Percentiles rank a stretch among this genome's conserved stretches.
Evolutionary conservation across 2,888 invertebrate genomes (phyloP).

Genomic region (Rhaphigaster nebulosa): DNA sequence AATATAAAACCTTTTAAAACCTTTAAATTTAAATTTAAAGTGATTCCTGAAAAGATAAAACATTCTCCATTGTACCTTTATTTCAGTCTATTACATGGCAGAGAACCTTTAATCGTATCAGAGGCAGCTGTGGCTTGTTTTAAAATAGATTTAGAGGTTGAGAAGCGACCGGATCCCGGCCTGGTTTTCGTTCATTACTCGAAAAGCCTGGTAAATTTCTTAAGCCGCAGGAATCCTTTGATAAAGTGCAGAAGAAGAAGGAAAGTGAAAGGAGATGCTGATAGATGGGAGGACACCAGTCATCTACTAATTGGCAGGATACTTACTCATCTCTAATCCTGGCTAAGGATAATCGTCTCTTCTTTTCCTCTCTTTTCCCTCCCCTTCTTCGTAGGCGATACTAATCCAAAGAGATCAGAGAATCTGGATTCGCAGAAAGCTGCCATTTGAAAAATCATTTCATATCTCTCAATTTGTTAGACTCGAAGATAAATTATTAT

Average conservation of each 20-base stretch:
- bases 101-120: no score
- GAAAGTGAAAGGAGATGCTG: not conserved
- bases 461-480: no score
- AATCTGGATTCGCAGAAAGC: not conserved
- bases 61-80: no score
- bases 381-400: not conserved
- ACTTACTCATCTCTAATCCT: not conserved
- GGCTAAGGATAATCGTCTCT: not conserved
- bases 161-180: not conserved
- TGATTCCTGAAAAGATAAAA: no score
- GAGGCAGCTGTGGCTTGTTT: not conserved
- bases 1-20: no score
- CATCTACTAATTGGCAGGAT: slow-evolving; percentile 8
- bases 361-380: not conserved
- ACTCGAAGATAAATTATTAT: no score
- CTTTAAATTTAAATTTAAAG: no score
- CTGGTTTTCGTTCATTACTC: not conserved
- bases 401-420: not conserved
- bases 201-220: not conserved
- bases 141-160: not conserved
- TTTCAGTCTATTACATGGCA: no score
- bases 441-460: no score
- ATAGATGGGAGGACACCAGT: not conserved
- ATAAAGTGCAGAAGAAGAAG: not conserved
- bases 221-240: not conserved